Evolutionary conservation across 2,888 invertebrate species (phyloP), one percentile per base, ranked within the genome.

Genomic region (Machimus rusticus): DNA sequence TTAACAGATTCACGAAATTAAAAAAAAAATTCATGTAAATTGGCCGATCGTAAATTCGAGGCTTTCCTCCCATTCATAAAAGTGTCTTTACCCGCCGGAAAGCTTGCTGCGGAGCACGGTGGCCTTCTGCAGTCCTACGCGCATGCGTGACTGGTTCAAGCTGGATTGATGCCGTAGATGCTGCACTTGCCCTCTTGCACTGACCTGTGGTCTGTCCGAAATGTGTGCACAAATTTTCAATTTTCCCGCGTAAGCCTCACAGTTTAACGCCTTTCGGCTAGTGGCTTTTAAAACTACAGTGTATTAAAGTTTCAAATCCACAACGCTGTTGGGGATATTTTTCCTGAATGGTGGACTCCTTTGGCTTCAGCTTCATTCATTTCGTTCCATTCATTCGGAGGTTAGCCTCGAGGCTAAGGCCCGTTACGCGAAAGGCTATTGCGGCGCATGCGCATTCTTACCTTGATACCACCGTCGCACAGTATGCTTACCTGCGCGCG

Each of bases 381-480:
- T 86, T 86, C 78, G 66, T 39, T 86, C 43, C 66, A 79, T 86
- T 86, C 86, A 86, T 86, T 86, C 78, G 39, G 78, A 86, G 77
- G 86, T 78, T 86, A 86, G 55, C 86, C 55, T 77, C 55, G 78
- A 79, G 86, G 78, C 86, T 86, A 78, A 86, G 19, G 43, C 77
- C 86, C 77, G 78, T 86, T 86, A 86, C 28, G 66, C 28, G 66
- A 66, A 66, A 66, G 77, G 23, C 55, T 78, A 34, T 74, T 46
- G 74, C 16, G 66, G 66, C 28, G 43, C 19, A 74, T 74, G 74
- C 16, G 74, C 66, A 66, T 66, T 66, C 28, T 66, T 66, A 66
- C 66, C 66, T 66, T 66, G 66, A 16, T 66, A 66, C 66, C 23
- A 28, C 28, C 66, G 66, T 51, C 51, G n/a, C n/a, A 51, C 66